phyloP scores from a whole-genome alignment of 2,113 vertebrate species.

The Sminthopsis crassicaudata region DNA sequence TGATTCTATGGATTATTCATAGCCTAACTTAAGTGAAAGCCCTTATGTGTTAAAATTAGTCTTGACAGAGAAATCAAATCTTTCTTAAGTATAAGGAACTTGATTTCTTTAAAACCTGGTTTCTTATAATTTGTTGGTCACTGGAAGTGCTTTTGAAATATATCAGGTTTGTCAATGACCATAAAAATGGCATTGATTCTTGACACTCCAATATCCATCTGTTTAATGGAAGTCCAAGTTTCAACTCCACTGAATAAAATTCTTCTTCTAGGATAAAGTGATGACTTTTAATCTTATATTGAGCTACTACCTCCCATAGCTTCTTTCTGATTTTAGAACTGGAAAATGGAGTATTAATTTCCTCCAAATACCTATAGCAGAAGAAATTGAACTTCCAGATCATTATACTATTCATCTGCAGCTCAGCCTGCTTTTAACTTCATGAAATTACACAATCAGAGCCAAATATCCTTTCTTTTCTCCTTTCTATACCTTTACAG shows the following conservation, averaged over 20 bases:
- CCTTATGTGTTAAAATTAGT: constrained; percentile 37
- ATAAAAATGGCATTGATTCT: background rate
- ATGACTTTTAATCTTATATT: background rate
- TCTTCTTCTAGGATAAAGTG: background rate
- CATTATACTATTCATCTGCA: background rate
- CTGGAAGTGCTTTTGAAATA: background rate
- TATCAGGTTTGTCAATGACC: background rate
- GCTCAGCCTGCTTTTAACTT: background rate
- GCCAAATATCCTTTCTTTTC: background rate
- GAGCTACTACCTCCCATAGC: background rate
- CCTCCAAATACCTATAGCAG: background rate
- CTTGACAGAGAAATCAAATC: background rate
- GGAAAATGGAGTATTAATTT: background rate
- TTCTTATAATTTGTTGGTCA: background rate
- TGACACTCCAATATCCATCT: background rate
- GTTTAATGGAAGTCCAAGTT: background rate
- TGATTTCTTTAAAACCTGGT: background rate
- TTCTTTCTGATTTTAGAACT: background rate
- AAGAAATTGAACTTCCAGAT: background rate
- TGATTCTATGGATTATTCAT: constrained; percentile 56
- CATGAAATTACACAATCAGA: background rate
- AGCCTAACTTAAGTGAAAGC: constrained; percentile 12
- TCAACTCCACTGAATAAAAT: background rate
- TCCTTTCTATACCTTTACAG: background rate
- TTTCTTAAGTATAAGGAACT: background rate